Conservation (phyloP, 1,140 invertebrate genomes). For the Mesaphorura yosii region DNA sequence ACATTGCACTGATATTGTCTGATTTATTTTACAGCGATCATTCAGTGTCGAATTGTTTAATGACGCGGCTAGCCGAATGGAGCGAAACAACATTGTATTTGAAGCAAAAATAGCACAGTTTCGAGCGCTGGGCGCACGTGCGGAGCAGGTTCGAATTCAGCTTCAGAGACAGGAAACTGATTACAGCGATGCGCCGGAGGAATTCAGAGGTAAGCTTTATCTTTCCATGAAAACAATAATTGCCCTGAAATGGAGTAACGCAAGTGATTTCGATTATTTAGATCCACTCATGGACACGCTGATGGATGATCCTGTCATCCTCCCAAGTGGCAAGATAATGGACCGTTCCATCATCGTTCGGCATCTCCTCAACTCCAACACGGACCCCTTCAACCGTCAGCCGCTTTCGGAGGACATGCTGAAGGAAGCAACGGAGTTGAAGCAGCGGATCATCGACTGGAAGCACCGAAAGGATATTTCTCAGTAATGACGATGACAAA, state of each 20-base stretch:
- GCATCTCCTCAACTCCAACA: conserved; percentile 88
- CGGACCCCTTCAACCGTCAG: conserved; percentile 94
- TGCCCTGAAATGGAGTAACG: neutral
- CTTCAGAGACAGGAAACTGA: conserved; percentile 81
- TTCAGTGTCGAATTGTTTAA: conserved; percentile 85
- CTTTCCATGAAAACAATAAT: conserved; percentile 11
- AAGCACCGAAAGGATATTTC: conserved; percentile 38
- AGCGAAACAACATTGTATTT: conserved; percentile 70
- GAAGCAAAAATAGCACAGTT: conserved; percentile 71
- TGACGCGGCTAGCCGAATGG: conserved; percentile 68
- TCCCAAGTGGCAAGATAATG: conserved; percentile 92
- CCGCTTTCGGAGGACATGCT: conserved; percentile 80
- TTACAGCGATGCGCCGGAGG: conserved; percentile 89
- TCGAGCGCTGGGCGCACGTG: conserved; percentile 60
- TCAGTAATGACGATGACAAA: too few species aligned
- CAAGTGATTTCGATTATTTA: conserved; percentile 34
- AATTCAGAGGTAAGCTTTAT: conserved; percentile 59
- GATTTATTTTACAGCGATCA: conserved; percentile 57
- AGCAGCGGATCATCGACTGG: conserved; percentile 64
- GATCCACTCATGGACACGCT: conserved; percentile 96
- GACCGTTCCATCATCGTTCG: conserved; percentile 84
- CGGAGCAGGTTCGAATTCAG: conserved; percentile 62
- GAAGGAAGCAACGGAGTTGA: conserved; percentile 55
- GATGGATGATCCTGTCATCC: conserved; percentile 87
- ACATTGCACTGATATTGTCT: conserved; percentile 4